Evolutionary conservation across 2,888 invertebrate genomes (phyloP), one percentile per base, ranked within the genome.

Genomic region (Chrysomela aeneicollis): DNA sequence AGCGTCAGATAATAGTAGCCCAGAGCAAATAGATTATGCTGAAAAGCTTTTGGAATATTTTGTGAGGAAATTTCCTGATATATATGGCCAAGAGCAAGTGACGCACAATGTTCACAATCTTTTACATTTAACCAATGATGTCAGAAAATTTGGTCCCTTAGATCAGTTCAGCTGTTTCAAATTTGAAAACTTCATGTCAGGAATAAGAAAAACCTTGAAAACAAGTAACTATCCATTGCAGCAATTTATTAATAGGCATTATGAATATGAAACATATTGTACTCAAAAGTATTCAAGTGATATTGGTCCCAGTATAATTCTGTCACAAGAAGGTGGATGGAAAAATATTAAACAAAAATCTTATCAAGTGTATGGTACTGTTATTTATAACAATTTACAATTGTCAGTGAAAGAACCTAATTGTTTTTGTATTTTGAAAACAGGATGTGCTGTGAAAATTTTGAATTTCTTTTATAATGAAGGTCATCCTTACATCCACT

Each of bases 121-220:
- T 10, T 52, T 52, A 21, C 52, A 22, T 26, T 10, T 52, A 10
- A 17, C 22, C 5, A n/a, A 21, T 26, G 52, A 52, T 52, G 52
- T n/a, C 3, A 52, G 52, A 52, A 52, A 52, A 52, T 52, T 52
- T 21, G 52, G 52, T 21, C 19, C 21, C 52, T 52, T 52, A 21
- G 30, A 52, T 52, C 4, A 52, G 19, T 52, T 52, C 21, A 52
- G 52, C 26, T 22, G 30, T 21, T 52, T 52, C 21, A 15, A 10
- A 9, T 21, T 26, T 21, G 52, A 52, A 52, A 52, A 52, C 21
- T 52, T 8, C 21, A 22, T 52, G 22, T 26, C 19, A 21, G 8
- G 12, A 22, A 22, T 52, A 19, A 52, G 21, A 52, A 26, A 26
- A 52, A 17, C 26, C 3, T 22, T 52, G 17, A 17, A 26, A 52